Evolutionary conservation across 2,113 vertebrate genomes (phyloP).

Genomic region (Atherinomorus stipes): DNA sequence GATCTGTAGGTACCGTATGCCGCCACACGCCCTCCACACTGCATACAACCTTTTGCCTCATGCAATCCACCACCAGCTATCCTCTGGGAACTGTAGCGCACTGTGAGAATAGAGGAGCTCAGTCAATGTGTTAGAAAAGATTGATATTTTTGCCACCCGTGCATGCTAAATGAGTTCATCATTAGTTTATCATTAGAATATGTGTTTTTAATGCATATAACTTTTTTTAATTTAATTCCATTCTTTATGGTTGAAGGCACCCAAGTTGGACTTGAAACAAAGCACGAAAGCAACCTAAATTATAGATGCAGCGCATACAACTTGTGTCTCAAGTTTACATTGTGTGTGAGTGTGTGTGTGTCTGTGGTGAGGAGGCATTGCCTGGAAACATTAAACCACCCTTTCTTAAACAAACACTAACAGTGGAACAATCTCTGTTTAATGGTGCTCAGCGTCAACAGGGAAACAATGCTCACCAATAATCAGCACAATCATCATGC

Average conservation of each 20-base stretch:
- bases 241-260: slow-evolving; percentile 14
- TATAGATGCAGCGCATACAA: slow-evolving; percentile 37
- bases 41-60: slow-evolving; percentile 69
- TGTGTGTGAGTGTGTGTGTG: slow-evolving; percentile 16
- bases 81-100: slow-evolving; percentile 63
- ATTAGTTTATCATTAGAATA: neutral
- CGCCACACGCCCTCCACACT: slow-evolving; percentile 70
- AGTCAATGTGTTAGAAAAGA: slow-evolving; percentile 21
- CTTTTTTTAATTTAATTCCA: slow-evolving; percentile 14
- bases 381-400: slow-evolving; percentile 68
- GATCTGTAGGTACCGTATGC: slow-evolving; percentile 80
- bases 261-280: slow-evolving; percentile 40
- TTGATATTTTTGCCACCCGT: neutral
- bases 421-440: slow-evolving; percentile 75
- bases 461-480: slow-evolving; percentile 68
- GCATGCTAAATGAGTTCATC: neutral
- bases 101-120: slow-evolving; percentile 29
- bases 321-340: slow-evolving; percentile 55
- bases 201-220: neutral
- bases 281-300: slow-evolving; percentile 39
- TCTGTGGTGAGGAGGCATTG: slow-evolving; percentile 57
- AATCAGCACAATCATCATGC: slow-evolving; percentile 75
- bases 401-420: slow-evolving; percentile 77
- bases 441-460: slow-evolving; percentile 78
- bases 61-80: slow-evolving; percentile 44